phyloP scores from a whole-genome alignment of 1,140 invertebrate species.

The Leptinotarsa lineolata region DNA sequence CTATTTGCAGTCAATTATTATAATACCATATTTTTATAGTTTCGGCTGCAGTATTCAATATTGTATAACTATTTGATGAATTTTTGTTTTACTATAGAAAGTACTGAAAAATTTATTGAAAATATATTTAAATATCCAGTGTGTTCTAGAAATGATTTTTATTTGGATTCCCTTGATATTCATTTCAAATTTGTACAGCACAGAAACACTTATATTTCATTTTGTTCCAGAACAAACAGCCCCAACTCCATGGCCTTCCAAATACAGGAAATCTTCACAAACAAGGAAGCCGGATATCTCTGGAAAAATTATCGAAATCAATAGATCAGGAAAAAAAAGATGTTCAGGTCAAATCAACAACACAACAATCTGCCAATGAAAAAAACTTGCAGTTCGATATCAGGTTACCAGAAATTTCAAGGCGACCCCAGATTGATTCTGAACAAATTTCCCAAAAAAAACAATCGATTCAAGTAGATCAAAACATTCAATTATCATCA shows the following conservation, averaged over 20 bases:
- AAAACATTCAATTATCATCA: not conserved
- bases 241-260: conserved; percentile 20
- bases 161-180: no score
- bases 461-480: not conserved
- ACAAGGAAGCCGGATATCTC: not conserved
- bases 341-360: not conserved
- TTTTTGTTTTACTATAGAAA: no score
- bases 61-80: no score
- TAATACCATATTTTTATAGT: no score
- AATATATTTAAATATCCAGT: no score
- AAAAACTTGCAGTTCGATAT: not conserved
- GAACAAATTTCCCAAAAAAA: not conserved
- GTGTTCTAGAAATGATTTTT: no score
- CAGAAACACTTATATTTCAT: not conserved
- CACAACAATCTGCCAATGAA: not conserved
- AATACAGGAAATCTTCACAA: conserved; percentile 9
- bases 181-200: no score
- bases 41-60: no score
- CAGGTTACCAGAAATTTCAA: not conserved
- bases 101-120: no score
- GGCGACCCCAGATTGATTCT: not conserved
- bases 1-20: no score
- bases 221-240: conserved; percentile 18
- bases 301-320: not conserved
- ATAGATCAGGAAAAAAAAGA: not conserved